Evolutionary conservation across 2,113 vertebrate genomes (phyloP).

Genomic region (Hassar affinis): DNA sequence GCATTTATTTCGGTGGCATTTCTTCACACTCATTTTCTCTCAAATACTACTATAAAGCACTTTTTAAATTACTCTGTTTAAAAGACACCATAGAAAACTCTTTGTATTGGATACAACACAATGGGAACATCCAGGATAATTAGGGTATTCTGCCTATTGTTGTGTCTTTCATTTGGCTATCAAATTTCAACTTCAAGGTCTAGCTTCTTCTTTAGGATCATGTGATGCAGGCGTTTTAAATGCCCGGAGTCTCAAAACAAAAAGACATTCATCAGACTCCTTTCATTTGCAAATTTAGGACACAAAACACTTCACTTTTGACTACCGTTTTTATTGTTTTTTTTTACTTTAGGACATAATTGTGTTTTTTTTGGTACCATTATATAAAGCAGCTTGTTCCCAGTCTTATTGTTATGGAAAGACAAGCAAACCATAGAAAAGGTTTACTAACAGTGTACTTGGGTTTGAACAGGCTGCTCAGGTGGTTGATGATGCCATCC

Average conservation of each 20-base stretch:
- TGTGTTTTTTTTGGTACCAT: background rate
- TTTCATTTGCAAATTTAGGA: no score
- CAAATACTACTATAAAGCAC: background rate
- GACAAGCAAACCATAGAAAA: background rate
- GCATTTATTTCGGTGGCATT: background rate
- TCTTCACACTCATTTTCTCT: background rate
- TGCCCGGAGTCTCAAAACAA: no score
- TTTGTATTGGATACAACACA: background rate
- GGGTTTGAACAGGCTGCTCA: slow-evolving; percentile 82
- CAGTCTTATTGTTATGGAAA: background rate
- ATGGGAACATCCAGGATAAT: background rate
- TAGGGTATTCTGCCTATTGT: background rate
- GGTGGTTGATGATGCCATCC: slow-evolving; percentile 81
- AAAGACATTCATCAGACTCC: no score
- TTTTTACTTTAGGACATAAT: background rate
- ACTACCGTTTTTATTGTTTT: background rate
- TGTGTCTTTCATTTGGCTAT: background rate
- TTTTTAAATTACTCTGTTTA: background rate
- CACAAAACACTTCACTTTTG: background rate
- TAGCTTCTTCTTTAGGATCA: background rate
- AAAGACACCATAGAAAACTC: background rate
- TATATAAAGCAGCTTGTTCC: background rate
- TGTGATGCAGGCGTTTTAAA: background rate
- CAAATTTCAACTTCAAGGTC: background rate
- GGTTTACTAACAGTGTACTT: slow-evolving; percentile 76